phyloP scores from a whole-genome alignment of 2,797 vertebrate species.

The Rhabdomys pumilio region DNA sequence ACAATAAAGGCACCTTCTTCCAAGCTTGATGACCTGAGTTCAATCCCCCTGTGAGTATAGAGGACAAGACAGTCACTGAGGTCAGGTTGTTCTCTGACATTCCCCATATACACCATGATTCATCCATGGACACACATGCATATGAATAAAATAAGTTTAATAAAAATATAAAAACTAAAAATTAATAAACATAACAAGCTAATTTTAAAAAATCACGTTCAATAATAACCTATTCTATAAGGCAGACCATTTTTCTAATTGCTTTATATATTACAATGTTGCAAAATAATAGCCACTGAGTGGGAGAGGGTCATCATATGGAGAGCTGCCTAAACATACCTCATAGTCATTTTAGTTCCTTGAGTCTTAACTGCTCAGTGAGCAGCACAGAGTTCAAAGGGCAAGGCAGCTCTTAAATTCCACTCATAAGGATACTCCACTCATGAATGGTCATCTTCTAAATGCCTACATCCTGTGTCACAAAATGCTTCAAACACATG shows the following conservation, averaged over 20 bases:
- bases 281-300: neutral
- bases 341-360: neutral
- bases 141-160: neutral
- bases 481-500: neutral
- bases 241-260: neutral
- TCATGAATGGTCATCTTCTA: neutral
- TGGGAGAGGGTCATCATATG: neutral
- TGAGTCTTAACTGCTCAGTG: neutral
- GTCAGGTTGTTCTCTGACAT: neutral
- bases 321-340: neutral
- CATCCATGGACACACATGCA: neutral
- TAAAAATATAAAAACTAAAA: neutral
- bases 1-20: neutral
- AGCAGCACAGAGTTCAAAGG: neutral
- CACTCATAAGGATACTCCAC: neutral
- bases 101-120: neutral
- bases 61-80: neutral
- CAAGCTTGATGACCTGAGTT: neutral
- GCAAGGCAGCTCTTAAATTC: neutral
- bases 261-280: neutral
- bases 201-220: neutral
- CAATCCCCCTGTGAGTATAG: neutral
- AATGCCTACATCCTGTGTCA: neutral
- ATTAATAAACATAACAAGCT: neutral
- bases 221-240: neutral